Conservation (phyloP, 2,113 vertebrate species). For the Dicentrarchus labrax region DNA sequence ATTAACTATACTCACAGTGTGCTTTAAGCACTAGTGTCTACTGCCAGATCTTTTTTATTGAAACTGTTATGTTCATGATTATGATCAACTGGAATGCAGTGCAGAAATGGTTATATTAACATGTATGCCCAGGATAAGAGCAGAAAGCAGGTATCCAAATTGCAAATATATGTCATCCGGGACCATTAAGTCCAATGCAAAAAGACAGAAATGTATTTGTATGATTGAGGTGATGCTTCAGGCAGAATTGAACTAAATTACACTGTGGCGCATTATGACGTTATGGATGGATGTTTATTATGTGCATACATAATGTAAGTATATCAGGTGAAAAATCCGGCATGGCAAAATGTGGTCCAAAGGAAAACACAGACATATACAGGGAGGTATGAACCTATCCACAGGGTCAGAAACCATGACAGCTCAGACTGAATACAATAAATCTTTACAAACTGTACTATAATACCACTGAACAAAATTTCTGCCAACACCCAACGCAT, state of each 20-base stretch:
- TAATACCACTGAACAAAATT: not conserved
- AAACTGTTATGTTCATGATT: slow-evolving; percentile 15
- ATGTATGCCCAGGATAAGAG: not conserved
- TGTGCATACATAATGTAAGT: slow-evolving; percentile 40
- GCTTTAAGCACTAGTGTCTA: slow-evolving; percentile 9
- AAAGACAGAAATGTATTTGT: slow-evolving; percentile 5
- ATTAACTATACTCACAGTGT: slow-evolving; percentile 8
- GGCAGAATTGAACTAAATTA: slow-evolving; percentile 36
- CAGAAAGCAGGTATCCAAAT: not conserved
- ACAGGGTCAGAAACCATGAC: slow-evolving; percentile 5
- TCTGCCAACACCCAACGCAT: not conserved
- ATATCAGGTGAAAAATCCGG: slow-evolving; percentile 7
- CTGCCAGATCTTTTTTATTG: not conserved
- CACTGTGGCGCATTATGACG: slow-evolving; percentile 22
- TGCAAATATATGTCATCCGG: not conserved
- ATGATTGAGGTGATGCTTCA: slow-evolving; percentile 36
- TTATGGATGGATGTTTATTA: slow-evolving; percentile 45
- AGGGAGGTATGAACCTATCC: not conserved
- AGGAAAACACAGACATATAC: slow-evolving; percentile 6
- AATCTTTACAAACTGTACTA: slow-evolving; percentile 18
- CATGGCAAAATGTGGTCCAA: slow-evolving; percentile 9
- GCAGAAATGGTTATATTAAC: slow-evolving; percentile 8
- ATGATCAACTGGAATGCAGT: slow-evolving; percentile 3
- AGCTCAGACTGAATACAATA: slow-evolving; percentile 1
- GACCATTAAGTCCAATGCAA: not conserved